These are phyloP conservation scores for Laticauda laticaudata DNA, from an alignment of 2,113 vertebrate genomes.

Conservation along the genomic window DNA sequence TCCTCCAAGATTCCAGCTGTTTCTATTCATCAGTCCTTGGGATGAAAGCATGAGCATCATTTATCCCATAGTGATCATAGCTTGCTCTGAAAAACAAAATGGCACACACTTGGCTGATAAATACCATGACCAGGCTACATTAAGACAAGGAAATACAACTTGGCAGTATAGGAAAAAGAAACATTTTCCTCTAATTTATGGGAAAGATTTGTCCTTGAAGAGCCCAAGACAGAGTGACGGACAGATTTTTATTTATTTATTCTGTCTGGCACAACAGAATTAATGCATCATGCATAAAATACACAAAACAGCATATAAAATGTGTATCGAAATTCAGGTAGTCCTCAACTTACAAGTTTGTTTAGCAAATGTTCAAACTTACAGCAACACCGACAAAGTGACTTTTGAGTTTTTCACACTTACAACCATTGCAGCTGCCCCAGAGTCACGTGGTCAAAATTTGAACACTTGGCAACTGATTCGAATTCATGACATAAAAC, in stretches of 20 bases:
- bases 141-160: neutral
- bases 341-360: neutral
- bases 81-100: slow-evolving; percentile 13
- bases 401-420: neutral
- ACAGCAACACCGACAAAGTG: neutral
- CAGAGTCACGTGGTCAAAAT: neutral
- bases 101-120: slow-evolving; percentile 19
- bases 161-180: neutral
- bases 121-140: neutral
- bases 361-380: neutral
- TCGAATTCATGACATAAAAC: neutral
- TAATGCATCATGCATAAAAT: neutral
- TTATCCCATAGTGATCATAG: neutral
- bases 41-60: slow-evolving; percentile 33
- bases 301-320: neutral
- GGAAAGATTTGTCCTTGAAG: neutral
- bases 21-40: slow-evolving; percentile 43
- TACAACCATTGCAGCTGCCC: neutral
- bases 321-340: neutral
- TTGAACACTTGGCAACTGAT: neutral
- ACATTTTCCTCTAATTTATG: neutral
- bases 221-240: neutral
- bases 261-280: neutral
- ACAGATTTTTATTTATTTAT: neutral
- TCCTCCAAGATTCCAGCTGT: slow-evolving; percentile 29